Evolutionary conservation across 1,140 invertebrate genomes (phyloP).

Genomic region (Nautilus pompilius): DNA sequence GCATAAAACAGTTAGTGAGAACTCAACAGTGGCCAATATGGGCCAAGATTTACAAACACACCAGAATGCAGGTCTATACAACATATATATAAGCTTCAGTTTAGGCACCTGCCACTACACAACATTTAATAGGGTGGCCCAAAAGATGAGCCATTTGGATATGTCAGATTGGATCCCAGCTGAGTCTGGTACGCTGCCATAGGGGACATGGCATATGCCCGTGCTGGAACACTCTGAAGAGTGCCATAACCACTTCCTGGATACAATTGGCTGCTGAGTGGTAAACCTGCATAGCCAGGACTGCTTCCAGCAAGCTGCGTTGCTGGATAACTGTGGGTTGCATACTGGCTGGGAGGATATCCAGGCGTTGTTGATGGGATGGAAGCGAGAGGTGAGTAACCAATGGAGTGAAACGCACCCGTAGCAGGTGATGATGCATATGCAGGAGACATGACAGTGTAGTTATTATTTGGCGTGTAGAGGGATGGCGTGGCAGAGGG

Average conservation of each 20-base stretch:
- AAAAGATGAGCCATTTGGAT: background rate
- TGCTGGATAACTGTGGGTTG: background rate
- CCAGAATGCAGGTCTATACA: conserved; percentile 4
- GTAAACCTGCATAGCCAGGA: background rate
- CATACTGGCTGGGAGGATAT: conserved; percentile 1
- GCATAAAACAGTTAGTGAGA: background rate
- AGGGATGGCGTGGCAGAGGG: background rate
- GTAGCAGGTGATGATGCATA: background rate
- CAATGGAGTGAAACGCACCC: conserved; percentile 1
- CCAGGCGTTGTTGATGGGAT: conserved; percentile 2
- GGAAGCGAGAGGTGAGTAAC: conserved; percentile 1
- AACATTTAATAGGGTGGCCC: conserved; percentile 1
- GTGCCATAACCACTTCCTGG: background rate
- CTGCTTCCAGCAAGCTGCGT: background rate
- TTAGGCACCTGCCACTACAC: background rate
- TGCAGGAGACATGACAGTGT: background rate
- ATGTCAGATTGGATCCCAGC: background rate
- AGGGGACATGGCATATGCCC: background rate
- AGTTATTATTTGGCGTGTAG: background rate
- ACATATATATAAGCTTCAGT: conserved; percentile 5
- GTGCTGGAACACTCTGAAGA: background rate
- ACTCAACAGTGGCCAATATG: conserved; percentile 2
- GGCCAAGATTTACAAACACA: conserved; percentile 4
- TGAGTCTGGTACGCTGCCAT: background rate
- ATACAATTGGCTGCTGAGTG: conserved; percentile 3